These are phyloP conservation scores for Cerastoderma edule DNA, from an alignment of 2,888 invertebrate species.

Conservation along the genomic window DNA sequence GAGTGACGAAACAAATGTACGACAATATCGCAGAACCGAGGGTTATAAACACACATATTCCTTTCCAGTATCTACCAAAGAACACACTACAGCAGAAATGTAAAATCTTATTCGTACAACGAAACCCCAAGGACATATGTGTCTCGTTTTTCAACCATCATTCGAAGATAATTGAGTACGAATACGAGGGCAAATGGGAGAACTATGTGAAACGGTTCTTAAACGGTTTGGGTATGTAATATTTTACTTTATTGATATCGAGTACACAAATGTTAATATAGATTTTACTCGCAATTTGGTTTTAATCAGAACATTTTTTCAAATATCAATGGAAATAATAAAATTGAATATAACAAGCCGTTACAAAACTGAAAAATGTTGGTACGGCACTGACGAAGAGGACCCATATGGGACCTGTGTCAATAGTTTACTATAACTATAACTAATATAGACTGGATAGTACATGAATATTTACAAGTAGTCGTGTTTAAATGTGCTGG, in stretches of 20 bases:
- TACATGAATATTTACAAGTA: too few relatives aligned
- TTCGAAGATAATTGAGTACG: conserved; percentile 64
- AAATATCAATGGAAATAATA: too few relatives aligned
- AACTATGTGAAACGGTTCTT: conserved; percentile 60
- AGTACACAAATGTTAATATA: neutral
- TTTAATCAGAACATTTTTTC: too few relatives aligned
- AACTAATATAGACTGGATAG: too few relatives aligned
- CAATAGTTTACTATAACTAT: too few relatives aligned
- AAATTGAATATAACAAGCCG: too few relatives aligned
- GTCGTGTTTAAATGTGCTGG: too few relatives aligned
- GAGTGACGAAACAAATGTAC: conserved; percentile 46
- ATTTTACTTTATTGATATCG: neutral
- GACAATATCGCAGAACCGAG: conserved; percentile 61
- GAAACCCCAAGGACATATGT: conserved; percentile 71
- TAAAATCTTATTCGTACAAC: conserved; percentile 66
- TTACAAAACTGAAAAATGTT: too few relatives aligned
- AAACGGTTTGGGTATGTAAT: conserved; percentile 58
- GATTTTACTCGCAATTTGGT: too few relatives aligned
- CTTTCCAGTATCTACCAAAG: conserved; percentile 62
- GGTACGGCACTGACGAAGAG: too few relatives aligned
- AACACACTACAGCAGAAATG: conserved; percentile 56
- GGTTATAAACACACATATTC: conserved; percentile 67
- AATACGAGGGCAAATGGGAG: conserved; percentile 61
- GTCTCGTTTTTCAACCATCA: conserved; percentile 71
- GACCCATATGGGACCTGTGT: too few relatives aligned